Evolutionary conservation across 2,797 vertebrate species (phyloP), one percentile per base, ranked within the genome.

Genomic region (Sardinella longiceps): DNA sequence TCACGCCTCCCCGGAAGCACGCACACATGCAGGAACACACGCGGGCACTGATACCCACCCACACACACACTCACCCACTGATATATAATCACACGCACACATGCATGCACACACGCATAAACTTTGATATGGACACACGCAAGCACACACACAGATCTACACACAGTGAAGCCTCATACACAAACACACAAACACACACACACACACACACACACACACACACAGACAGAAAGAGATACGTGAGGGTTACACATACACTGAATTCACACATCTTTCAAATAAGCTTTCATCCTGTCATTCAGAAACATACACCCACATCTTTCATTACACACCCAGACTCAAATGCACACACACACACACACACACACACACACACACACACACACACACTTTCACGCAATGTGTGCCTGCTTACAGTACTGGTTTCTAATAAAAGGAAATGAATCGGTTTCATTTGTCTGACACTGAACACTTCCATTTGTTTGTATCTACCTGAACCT

Each of bases 291-390:
- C 43, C 43, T 3, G 43, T 48, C 12, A 1, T 9, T 11, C 46
- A 56, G 11, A 84, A 20, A 46, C n/a, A 28, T 3, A 81, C 45
- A 83, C 18, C 66, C 86, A 90, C 33, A 60, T 9, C 46, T n/a
- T 86, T 91, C 82, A 87, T 58, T 50, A 43, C 80, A 70, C 12
- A 50, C 58, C 80, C 88, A 89, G 80, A 85, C 51, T 82, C 81
- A 91, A 90, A 93, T 83, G 88, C 53, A 90, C 88, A 88, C 77
- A 90, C 80, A 70, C 84, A 15, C 56, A 53, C 56, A 51, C 25
- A 58, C 30, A 85, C 10, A 45, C 25, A 82, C 86, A 84, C 84
- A 82, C 86, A 88, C 50, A 18, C 88, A 89, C 90, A 89, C 85
- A 90, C 91, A 89, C 86, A 84, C 91, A 80, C 50, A 25, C 48